Evolutionary conservation across 2,888 invertebrate genomes (phyloP).

Genomic region (Drosophila mercatorum): DNA sequence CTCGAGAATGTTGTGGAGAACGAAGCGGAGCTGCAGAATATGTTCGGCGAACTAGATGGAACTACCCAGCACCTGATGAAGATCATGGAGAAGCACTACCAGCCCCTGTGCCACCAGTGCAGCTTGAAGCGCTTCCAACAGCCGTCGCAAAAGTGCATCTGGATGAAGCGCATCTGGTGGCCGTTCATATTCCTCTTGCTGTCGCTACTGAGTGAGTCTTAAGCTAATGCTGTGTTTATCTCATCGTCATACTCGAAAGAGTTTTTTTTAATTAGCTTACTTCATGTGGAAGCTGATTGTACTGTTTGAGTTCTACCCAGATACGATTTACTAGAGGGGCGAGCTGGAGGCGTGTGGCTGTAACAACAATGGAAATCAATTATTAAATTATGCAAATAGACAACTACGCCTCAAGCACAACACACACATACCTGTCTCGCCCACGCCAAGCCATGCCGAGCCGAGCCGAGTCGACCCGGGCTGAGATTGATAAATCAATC

Average conservation of each 20-base stretch:
- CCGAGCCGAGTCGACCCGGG: neutral
- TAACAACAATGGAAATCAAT: slow-evolving; percentile 38
- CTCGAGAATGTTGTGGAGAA: slow-evolving; percentile 3
- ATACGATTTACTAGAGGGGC: neutral
- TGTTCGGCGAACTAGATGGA: neutral
- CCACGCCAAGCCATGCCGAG: neutral
- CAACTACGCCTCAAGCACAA: slow-evolving; percentile 44
- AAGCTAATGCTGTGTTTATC: neutral
- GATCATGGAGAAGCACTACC: neutral
- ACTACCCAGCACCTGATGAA: neutral
- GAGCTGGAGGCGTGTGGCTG: neutral
- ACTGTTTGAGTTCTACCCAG: neutral
- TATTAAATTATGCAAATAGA: slow-evolving; percentile 61
- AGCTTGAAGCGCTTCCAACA: neutral
- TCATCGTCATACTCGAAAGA: neutral
- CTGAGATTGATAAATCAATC: slow-evolving; percentile 62
- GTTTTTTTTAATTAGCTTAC: neutral
- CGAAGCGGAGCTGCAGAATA: slow-evolving; percentile 1
- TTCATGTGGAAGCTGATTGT: neutral
- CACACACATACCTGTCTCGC: neutral
- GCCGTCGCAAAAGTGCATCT: neutral
- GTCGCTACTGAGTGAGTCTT: slow-evolving; percentile 12
- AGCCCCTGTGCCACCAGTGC: slow-evolving; percentile 24
- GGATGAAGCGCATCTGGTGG: neutral
- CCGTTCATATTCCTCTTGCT: neutral